Base-by-base conservation (phyloP, 2,888 invertebrate species). In the Eupithecia subfuscata region DNA sequence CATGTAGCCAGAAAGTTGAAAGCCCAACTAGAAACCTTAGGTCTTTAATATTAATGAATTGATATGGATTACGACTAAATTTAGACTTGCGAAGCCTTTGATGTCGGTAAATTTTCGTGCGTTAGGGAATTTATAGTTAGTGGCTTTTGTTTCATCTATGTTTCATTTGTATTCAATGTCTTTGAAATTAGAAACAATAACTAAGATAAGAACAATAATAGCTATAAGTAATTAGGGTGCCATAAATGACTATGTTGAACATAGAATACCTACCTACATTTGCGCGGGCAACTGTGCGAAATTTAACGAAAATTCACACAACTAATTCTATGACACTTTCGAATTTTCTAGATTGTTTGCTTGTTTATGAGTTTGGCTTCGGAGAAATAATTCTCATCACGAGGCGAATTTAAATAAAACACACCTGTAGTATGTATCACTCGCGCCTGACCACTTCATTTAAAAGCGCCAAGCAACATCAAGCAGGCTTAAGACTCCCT, bases 11-110 rank as follows among this genome's bases (percentile, higher is more conserved):
- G 75, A 75, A 75, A 75, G 75, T 73, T 73, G 73, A 78, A 77
- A 76, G 77, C 76, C 70, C 72, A 63, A 72, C 75, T 65, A 71
- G 67, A 77, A 69, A 69, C 71, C 68, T 75, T 68, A 73, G 60
- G 68, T 71, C 70, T 68, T 70, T 78, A 77, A 77, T 80, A 78
- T 77, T 80, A 77, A 80, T 77, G 74, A 80, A 81, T 78, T 80
- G 76, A 81, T 80, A 81, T 75, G 75, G 78, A 79, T 78, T 78
- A 77, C 74, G 75, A 52, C 71, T 43, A 45, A 68, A 43, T 68
- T 43, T 68, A 68, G 73, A 78, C 71, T 77, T 76, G 76, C 71
- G 76, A 76, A 77, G 69, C 67, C 74, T 78, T 79, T 77, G 74
- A 71, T 65, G 71, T 71, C 48, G 76, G 69, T 40, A 43, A 45